phyloP scores from a whole-genome alignment of 2,797 vertebrate species.

The Gymnoscopelus microlampas region DNA sequence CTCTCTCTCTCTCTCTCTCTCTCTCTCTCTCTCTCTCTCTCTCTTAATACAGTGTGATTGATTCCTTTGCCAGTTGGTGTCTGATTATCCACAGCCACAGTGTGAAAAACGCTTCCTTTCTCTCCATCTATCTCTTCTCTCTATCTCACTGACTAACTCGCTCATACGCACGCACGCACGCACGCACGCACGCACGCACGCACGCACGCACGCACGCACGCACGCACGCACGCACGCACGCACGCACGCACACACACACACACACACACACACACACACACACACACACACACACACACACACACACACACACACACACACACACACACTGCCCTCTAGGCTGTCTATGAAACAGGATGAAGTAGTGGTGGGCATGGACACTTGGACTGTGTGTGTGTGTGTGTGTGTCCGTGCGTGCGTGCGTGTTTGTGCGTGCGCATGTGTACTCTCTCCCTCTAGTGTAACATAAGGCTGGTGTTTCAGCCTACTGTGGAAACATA shows the following conservation, averaged over 20 bases:
- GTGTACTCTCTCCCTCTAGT: slow-evolving; percentile 10
- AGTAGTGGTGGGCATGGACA: background rate
- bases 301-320: slow-evolving; percentile 4
- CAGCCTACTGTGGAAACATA: slow-evolving; percentile 25
- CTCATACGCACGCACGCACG: slow-evolving; percentile 16
- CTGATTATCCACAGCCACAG: slow-evolving; percentile 39
- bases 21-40: slow-evolving; percentile 3
- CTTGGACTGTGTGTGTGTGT: background rate
- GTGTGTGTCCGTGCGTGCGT: slow-evolving; percentile 17
- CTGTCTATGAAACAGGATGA: slow-evolving; percentile 12
- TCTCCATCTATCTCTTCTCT: slow-evolving; percentile 22
- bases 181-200: slow-evolving; percentile 2
- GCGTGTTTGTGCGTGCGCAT: slow-evolving; percentile 13
- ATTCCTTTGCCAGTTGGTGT: slow-evolving; percentile 47
- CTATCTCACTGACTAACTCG: slow-evolving; percentile 1
- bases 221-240: slow-evolving; percentile 4
- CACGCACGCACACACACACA: background rate
- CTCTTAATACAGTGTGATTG: slow-evolving; percentile 39
- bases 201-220: slow-evolving; percentile 7
- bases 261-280: slow-evolving; percentile 1
- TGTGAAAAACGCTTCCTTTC: background rate
- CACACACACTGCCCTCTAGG: background rate
- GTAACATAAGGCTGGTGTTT: slow-evolving; percentile 31
- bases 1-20: background rate
- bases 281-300: slow-evolving; percentile 4